Evolutionary conservation across 2,888 invertebrate genomes (phyloP), one percentile per base, ranked within the genome.

Genomic region (Oxytorus armatus): DNA sequence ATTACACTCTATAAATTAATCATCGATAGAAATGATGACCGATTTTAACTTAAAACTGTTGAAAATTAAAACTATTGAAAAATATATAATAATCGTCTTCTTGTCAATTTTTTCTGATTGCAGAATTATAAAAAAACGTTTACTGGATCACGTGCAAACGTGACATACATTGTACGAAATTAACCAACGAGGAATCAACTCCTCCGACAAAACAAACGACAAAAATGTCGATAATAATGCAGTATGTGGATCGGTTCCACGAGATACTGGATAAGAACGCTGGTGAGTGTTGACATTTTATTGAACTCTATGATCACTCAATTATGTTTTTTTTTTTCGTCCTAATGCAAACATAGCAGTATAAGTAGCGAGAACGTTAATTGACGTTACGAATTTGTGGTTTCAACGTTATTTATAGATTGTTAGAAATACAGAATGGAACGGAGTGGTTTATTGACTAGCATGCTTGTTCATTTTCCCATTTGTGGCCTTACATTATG

Each of bases 241-340:
- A 95, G 92, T 95, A 95, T 92, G 94, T 96, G 93, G 95, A 96
- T 92, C 94, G 94, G 92, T 95, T 97, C 93, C 95, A 96, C 92
- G 94, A 94, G 92, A 95, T 95, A 92, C 94, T 97, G 94, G 95
- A 96, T 92, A 95, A 95, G 94, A 94, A 96, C 93, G 96, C 96
- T 94, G 97, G 97, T 97, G 92, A 95, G 95, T 93, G n/a, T 36
- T 7, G 65, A 73, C n/a, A 36, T 66, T 47, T 81, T 23, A 16
- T 68, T 14, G 16, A 4, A n/a, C 2, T 14, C 11, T 47, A 14
- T 47, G 5, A 18, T 4, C 18, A n/a, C 21, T 21, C 4, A 49
- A 18, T 18, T 7, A 49, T 49, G n/a, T n/a, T n/a, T n/a, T n/a
- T n/a, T n/a, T n/a, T n/a, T n/a, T n/a, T n/a, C n/a, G n/a, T n/a